These are phyloP conservation scores for Chlamydotis undulata DNA, from an alignment of 2,113 vertebrate genomes.

Conservation along the genomic window DNA sequence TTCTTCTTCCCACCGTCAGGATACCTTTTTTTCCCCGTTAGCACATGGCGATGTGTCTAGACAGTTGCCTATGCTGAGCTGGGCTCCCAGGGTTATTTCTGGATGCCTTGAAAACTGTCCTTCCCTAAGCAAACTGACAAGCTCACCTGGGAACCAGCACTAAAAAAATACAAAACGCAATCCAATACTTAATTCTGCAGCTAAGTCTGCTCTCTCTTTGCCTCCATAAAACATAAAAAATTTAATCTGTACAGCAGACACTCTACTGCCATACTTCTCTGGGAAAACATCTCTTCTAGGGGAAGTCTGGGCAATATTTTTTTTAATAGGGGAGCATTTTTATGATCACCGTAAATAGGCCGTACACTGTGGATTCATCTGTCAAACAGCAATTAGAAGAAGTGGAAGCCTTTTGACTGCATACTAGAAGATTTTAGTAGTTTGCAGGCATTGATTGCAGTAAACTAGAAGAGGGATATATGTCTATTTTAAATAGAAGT, in stretches of 20 bases:
- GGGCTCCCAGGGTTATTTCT: not conserved
- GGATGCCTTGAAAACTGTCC: not conserved
- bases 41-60: not conserved
- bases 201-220: not conserved
- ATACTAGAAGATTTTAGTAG: not conserved
- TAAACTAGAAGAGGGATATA: not conserved
- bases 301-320: not conserved
- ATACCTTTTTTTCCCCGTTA: rapidly evolving
- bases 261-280: not conserved
- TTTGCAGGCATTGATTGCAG: not conserved
- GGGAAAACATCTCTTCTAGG: not conserved
- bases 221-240: not conserved
- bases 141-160: not conserved
- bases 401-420: not conserved
- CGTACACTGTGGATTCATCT: not conserved
- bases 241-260: not conserved
- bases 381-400: not conserved
- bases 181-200: not conserved
- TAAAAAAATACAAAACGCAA: not conserved
- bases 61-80: not conserved
- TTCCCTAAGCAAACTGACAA: not conserved
- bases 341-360: not conserved
- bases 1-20: not conserved
- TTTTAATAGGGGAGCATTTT: not conserved
- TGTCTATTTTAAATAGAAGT: not conserved